Base-by-base conservation (phyloP, 2,888 invertebrate species). In the Plemyria rubiginata region DNA sequence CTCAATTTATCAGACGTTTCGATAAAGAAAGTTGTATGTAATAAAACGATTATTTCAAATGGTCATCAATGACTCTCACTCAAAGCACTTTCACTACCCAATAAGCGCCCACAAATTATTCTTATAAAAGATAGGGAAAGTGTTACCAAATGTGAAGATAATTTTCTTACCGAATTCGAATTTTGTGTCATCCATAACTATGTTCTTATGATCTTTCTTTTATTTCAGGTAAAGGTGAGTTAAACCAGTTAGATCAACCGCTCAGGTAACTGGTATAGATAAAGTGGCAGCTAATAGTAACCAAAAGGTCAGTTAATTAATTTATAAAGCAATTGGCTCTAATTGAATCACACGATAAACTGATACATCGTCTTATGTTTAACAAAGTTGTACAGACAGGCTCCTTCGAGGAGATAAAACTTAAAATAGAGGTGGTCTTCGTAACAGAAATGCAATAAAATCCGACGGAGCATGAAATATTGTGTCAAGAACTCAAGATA, bases 191-290 rank as follows among this genome's bases (percentile, higher is more conserved):
- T 32, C 32, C 32, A 46, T 16, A 32, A 12, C 29, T 51, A 16
- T 54, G 40, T 62, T 66, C 69, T 75, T 74, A 79, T 64, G 65
- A 62, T 54, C 65, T 76, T 77, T 71, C 77, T 71, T 79, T 71
- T 73, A 74, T 89, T 84, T 56, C 88, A 91, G 91, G 91, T 87
- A 90, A 90, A 91, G 90, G 90, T 91, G 85, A 88, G 87, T 72
- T 32, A 22, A 22, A 54, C 11, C 15, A 32, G 9, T 7, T 3
- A 29, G 22, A 60, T 28, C 45, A 46, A 28, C 12, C 8, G 38
- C 12, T 46, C 41, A 52, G 45, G 51, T 48, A 43, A 28, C 12
- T 48, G 28, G 13, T 52, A 45, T 45, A 48, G 50, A 48, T 43
- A 28, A 45, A 22, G 32, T 12, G 32, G 51, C 16, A 55, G 52